A percentile compares a stretch with the other conserved stretches of the same genome.
phyloP scores from a whole-genome alignment of 2,888 invertebrate genomes.

The Dastarcus helophoroides region DNA sequence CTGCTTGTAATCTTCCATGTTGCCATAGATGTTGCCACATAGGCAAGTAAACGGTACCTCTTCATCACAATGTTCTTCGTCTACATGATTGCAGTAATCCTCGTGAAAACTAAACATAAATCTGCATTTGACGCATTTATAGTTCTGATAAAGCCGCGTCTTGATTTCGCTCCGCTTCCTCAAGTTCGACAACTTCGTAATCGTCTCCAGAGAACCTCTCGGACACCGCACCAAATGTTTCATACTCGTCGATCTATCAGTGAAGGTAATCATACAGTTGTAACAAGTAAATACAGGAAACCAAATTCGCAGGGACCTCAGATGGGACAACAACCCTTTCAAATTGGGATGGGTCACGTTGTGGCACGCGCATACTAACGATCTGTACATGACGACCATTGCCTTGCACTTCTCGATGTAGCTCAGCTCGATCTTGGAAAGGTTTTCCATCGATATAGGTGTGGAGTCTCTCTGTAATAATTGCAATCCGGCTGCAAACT shows the following conservation, averaged over 20 bases:
- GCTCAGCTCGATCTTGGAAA: slow-evolving; percentile 30
- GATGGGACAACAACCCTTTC: slow-evolving; percentile 30
- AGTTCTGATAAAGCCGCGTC: slow-evolving; percentile 32
- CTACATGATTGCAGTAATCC: slow-evolving; percentile 31
- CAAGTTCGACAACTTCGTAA: slow-evolving; percentile 27
- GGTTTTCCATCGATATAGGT: slow-evolving; percentile 21
- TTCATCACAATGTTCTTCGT: slow-evolving; percentile 25
- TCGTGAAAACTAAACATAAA: slow-evolving; percentile 31
- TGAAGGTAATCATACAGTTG: slow-evolving; percentile 48
- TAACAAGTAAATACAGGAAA: slow-evolving; percentile 53
- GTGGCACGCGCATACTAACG: slow-evolving; percentile 31
- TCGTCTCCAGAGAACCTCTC: slow-evolving; percentile 23
- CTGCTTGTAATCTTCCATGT: slow-evolving; percentile 28
- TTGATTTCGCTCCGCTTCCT: slow-evolving; percentile 28
- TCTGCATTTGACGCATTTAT: slow-evolving; percentile 30
- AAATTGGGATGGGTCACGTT: slow-evolving; percentile 25
- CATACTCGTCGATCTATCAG: slow-evolving; percentile 29
- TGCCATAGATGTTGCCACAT: slow-evolving; percentile 26
- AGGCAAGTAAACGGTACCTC: slow-evolving; percentile 23
- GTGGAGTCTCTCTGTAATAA: slow-evolving; percentile 26
- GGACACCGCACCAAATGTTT: slow-evolving; percentile 27
- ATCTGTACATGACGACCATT: slow-evolving; percentile 29
- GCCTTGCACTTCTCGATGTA: slow-evolving; percentile 33
- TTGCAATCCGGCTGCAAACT: slow-evolving; percentile 32
- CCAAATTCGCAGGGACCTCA: slow-evolving; percentile 30